Evolutionary conservation across 1,140 invertebrate species (phyloP).

Genomic region (Phocides pigmalion): DNA sequence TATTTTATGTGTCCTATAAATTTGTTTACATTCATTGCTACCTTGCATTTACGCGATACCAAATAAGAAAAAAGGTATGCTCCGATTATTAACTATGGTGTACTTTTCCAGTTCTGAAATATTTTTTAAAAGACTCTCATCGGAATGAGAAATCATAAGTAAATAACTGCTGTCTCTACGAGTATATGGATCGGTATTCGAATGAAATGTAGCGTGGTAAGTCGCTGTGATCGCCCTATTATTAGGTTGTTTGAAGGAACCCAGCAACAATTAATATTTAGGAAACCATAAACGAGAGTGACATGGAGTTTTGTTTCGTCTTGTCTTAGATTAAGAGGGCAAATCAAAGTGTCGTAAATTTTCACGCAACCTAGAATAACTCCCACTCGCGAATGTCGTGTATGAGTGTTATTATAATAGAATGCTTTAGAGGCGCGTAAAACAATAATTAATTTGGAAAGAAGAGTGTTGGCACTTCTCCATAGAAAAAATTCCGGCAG

Average conservation of each 20-base stretch:
- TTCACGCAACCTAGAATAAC: slow-evolving; percentile 54
- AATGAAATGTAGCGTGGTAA: background rate
- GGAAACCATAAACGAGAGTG: slow-evolving; percentile 55
- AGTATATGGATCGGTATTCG: slow-evolving; percentile 10
- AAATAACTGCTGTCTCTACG: slow-evolving; percentile 11
- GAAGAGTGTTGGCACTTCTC: slow-evolving; percentile 69
- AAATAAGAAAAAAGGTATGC: too few species aligned
- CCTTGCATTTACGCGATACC: too few species aligned
- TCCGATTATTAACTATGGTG: too few species aligned
- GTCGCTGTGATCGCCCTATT: background rate
- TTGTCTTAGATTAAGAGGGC: slow-evolving; percentile 69
- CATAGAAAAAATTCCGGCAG: slow-evolving; percentile 60
- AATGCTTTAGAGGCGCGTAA: slow-evolving; percentile 72
- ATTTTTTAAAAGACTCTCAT: slow-evolving; percentile 2
- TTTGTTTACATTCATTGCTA: too few species aligned
- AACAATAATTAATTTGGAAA: slow-evolving; percentile 82
- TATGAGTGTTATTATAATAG: slow-evolving; percentile 73
- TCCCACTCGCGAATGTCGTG: slow-evolving; percentile 50
- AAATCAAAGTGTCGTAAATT: slow-evolving; percentile 79
- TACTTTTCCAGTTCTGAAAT: background rate
- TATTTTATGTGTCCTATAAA: background rate
- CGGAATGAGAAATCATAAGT: slow-evolving; percentile 22
- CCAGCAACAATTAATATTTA: slow-evolving; percentile 40
- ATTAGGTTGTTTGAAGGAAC: background rate
- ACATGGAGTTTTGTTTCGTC: slow-evolving; percentile 56